Evolutionary conservation across 2,113 vertebrate species (phyloP).

Genomic region (Odontophorus gujanensis): DNA sequence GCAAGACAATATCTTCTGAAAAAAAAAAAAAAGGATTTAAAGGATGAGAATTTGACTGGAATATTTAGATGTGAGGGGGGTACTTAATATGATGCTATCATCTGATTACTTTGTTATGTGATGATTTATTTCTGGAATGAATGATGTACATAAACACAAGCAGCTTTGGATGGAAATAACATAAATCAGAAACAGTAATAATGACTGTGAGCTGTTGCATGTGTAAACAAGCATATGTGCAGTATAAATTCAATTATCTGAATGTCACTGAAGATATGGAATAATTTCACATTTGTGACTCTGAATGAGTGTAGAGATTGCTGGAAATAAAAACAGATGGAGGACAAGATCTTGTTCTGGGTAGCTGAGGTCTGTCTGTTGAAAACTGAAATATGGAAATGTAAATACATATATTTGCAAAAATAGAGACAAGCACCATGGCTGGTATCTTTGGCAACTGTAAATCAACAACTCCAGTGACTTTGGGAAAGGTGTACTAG

Average conservation of each 20-base stretch:
- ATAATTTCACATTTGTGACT: conserved; percentile 47
- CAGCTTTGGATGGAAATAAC: background rate
- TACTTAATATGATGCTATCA: background rate
- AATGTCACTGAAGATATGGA: conserved; percentile 20
- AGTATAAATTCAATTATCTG: conserved; percentile 60
- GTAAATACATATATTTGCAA: background rate
- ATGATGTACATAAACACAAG: background rate
- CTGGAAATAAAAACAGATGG: conserved; percentile 29
- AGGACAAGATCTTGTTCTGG: background rate
- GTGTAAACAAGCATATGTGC: conserved; percentile 56
- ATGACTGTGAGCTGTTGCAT: background rate
- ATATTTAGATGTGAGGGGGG: background rate
- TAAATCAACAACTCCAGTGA: background rate
- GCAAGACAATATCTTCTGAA: background rate
- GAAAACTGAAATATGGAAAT: background rate
- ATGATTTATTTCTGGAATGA: conserved; percentile 38
- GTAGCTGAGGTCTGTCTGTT: background rate
- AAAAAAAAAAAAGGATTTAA: background rate
- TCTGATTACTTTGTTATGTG: background rate
- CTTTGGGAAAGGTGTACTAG: background rate
- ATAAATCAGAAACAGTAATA: conserved; percentile 35
- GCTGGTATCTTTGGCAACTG: background rate
- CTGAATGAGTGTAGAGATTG: background rate
- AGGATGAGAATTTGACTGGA: background rate
- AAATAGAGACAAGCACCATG: background rate